Evolutionary conservation across 2,888 invertebrate species (phyloP), one percentile per base, ranked within the genome.

Genomic region (Agrochola circellaris): DNA sequence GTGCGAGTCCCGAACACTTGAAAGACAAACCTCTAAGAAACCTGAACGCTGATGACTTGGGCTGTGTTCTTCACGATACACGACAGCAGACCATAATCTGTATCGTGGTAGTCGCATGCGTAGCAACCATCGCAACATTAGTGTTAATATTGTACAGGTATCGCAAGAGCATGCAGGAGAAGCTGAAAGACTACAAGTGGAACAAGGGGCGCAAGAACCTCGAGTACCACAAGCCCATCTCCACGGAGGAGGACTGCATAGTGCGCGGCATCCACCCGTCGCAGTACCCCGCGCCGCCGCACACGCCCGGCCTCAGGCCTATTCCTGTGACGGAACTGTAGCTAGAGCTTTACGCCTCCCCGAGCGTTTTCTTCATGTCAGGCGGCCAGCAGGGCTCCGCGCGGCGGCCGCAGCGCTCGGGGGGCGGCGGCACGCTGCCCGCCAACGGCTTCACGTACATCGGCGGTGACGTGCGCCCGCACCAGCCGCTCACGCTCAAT

Each of bases 301-400:
- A 95, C 95, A 90, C 95, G 87, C 95, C 92, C 96, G 97, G 94
- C 97, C 96, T 93, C 92, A 94, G 95, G 92, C 98, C 98, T 34
- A 98, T 98, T 92, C 99, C 99, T 88, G 98, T 98, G 91, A 99
- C 99, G 97, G 99, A 98, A 95, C 98, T 99, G 98, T 99, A 98
- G 98, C 98, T 98, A 98, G 98, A 98, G 97, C 98, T 98, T 97
- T 98, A 98, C 98, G 98, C 98, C 97, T 98, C 98, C 97, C 98
- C 97, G 97, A 98, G 97, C 97, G 98, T 97, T 96, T 98, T 97
- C 97, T 98, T 98, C 97, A 97, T 98, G 97, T 97, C 98, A 90
- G 97, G 97, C 92, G 97, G 97, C 91, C 97, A 96, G 92, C 97
- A 96, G 91, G 95, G 95, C 92, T 93, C 96, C 89, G 93, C 94